phyloP scores from a whole-genome alignment of 2,113 vertebrate species.

The Neopipo cinnamomea region DNA sequence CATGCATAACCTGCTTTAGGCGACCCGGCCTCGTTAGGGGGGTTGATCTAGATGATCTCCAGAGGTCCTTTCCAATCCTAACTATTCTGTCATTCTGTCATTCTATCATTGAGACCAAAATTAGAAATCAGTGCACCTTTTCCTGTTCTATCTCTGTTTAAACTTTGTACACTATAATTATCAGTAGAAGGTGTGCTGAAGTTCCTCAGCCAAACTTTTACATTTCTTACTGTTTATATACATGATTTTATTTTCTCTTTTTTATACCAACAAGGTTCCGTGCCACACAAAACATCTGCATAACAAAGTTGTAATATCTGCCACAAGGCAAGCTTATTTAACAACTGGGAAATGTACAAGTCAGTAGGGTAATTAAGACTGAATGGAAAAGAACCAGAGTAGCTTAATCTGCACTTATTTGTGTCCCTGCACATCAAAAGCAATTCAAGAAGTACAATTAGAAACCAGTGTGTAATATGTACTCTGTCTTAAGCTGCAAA shows the following conservation, averaged over 20 bases:
- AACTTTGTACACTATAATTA: background rate
- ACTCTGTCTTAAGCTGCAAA: background rate
- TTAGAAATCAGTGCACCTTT: background rate
- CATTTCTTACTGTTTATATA: background rate
- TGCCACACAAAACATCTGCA: background rate
- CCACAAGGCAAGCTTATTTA: background rate
- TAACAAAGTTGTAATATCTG: background rate
- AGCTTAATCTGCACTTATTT: background rate
- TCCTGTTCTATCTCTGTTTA: background rate
- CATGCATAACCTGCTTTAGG: background rate
- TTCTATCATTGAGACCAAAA: background rate
- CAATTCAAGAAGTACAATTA: background rate
- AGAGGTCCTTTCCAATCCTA: background rate
- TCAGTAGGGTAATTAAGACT: slow-evolving; percentile 13
- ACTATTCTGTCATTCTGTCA: background rate
- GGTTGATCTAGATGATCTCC: background rate
- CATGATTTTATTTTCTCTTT: fast-evolving
- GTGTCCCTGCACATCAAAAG: background rate
- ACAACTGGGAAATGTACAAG: background rate
- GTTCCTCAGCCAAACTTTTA: background rate
- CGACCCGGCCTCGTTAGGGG: background rate
- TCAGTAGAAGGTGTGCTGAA: background rate
- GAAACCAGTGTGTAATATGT: background rate
- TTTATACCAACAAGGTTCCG: background rate
- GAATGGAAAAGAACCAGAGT: background rate